Base-by-base conservation (phyloP, 2,113 vertebrate species). In the Dipodomys spectabilis region DNA sequence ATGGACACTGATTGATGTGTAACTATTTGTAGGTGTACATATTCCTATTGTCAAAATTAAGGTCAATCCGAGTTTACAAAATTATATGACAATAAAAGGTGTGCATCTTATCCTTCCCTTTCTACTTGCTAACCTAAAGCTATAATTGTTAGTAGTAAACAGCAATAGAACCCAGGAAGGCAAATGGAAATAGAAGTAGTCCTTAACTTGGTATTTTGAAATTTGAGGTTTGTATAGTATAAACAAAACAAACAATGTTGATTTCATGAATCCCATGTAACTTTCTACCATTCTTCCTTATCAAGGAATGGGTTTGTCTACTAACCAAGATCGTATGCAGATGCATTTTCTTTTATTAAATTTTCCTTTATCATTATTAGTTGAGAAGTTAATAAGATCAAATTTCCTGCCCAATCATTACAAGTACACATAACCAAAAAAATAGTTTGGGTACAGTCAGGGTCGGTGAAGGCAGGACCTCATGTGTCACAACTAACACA, bases 401-500 rank as follows among this genome's bases (percentile, higher is more conserved):
- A 87, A 90, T 96, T 39, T 64, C 45, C 75, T 78, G 62, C 20
- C 25, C 9, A 83, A 65, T 69, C 3, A 8, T 60, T 71, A 53
- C 85, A 85, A 92, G 80, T n/a, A 72, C 19, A 88, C 22, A 84
- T 62, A 92, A 86, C 20, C 11, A n/a, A 75, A 86, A 62, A 27
- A 27, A 93, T 9, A 82, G 19, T 45, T 88, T 86, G 84, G 62
- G 64, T 53, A 75, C 71, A 86, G 30, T 32, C 49, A 10, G 25
- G 23, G 53, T 30, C 77, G 74, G 93, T 75, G 80, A 88, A 91
- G 68, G 22, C 20, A 79, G 57, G 27, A 22, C 45, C n/a, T 95
- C 72, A 80, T 90, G 73, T 89, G 91, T 95, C 90, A 93, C 81
- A 93, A 64, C 82, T 30, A 84, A 73, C 44, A 85, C 72, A 72